phyloP scores from a whole-genome alignment of 2,113 vertebrate genomes.

The Gallinago jamesoni region DNA sequence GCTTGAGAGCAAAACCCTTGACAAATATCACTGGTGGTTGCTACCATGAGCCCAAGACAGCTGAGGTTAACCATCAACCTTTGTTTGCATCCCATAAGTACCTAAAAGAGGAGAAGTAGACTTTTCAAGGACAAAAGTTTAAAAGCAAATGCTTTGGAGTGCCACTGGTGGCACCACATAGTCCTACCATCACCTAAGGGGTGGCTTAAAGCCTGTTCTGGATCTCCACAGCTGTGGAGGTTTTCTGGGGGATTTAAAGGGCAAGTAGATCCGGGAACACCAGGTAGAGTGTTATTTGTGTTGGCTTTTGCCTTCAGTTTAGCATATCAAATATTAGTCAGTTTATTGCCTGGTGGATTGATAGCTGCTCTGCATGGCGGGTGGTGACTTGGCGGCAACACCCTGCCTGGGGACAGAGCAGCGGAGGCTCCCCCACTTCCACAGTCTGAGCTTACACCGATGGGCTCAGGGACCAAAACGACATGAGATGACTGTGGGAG shows the following conservation, averaged over 20 bases:
- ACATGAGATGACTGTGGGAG: accelerated
- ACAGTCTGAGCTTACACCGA: background rate
- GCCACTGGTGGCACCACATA: background rate
- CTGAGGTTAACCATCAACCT: constrained; percentile 24
- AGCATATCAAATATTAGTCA: background rate
- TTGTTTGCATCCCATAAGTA: background rate
- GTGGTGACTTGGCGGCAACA: background rate
- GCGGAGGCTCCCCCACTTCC: accelerated
- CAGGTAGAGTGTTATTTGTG: background rate
- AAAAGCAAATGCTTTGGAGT: background rate
- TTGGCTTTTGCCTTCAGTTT: background rate
- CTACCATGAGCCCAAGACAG: background rate
- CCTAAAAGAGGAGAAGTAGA: background rate
- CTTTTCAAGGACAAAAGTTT: background rate
- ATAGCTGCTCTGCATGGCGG: accelerated
- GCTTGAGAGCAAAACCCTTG: background rate
- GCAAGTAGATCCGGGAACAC: background rate
- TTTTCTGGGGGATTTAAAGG: background rate
- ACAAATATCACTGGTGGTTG: background rate
- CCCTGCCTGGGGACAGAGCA: background rate
- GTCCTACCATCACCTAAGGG: background rate
- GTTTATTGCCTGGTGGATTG: background rate
- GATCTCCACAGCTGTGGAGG: background rate
- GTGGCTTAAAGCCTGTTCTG: background rate
- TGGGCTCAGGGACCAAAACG: accelerated